Base-by-base conservation (phyloP, 2,888 invertebrate genomes). In the Dynastes grantii region DNA sequence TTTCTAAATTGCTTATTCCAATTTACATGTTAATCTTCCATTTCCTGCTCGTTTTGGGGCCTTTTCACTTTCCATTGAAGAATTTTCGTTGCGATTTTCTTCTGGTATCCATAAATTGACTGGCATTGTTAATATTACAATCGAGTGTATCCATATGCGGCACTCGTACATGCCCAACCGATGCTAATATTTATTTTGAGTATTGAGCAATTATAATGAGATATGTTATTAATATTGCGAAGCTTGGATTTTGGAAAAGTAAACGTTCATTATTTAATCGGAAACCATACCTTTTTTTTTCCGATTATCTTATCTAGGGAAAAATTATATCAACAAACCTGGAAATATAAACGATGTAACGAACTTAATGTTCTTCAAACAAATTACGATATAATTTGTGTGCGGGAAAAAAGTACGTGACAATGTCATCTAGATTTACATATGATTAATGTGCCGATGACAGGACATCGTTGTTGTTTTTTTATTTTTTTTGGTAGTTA, bases 341-440 rank as follows among this genome's bases (percentile, higher is more conserved):
- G 27, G 63, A 11, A 29, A 63, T 29, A 63, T 8, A 63, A 63
- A 63, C 63, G 29, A 29, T 45, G 65, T 65, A n/a, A 27, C 67
- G 49, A 49, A 67, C 67, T 67, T 67, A 67, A 67, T 22, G 45
- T 49, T 45, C 45, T 67, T 27, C 67, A 67, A 67, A 67, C 67
- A 67, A 67, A 67, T 67, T 67, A 67, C 67, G 67, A 49, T 67
- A 67, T 67, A 67, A 67, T 67, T 49, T 45, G 63, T 32, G 29
- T 32, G 63, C 29, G 29, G 13, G 11, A 11, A 63, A 29, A 63
- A 11, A 13, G 11, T 61, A 61, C 22, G 6, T 61, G 22, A 61
- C 29, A 22, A 13, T 63, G 32, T 63, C 63, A 63, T 63, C 29
- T 22, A 63, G 63, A 63, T 63, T 63, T 63, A 63, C 63, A 27